Evolutionary conservation across 2,113 vertebrate species (phyloP), one percentile per base, ranked within the genome.

Genomic region (Atractosteus spatula): DNA sequence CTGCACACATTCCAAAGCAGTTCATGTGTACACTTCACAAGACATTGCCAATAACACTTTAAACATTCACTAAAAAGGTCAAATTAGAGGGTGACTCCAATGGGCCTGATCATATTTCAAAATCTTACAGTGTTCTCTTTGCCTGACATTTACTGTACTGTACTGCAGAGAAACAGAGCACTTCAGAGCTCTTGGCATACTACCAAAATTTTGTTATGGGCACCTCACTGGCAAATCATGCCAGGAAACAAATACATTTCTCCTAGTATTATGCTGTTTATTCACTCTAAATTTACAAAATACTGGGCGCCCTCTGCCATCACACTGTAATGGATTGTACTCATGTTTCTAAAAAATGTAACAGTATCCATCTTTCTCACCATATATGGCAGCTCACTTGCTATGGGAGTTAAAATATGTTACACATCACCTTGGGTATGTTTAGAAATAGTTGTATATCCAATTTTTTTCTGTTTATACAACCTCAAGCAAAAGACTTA

Each of bases 381-480:
- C 93, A 90, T 94, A 95, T 84, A 96, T 95, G 95, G 95, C 85
- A 79, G 81, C n/a, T n/a, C 29, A 29, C 29, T 29, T 29, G 29
- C 29, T 29, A 29, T 29, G 1, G 29, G 29, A 29, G 29, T 29
- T 29, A 29, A 29, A 29, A 29, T 29, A 29, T 29, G 10, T 51
- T 51, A 51, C 47, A 51, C 47, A 51, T 51, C 5, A 10, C 47
- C 47, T 51, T 51, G 47, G 47, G 10, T 51, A 10, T 51, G 47
- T 51, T 5, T 7, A 51, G 5, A 51, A 51, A 51, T 29, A 29
- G 29, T 29, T 29, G 29, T 29, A 2, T 29, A 29, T 29, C 47
- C 10, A 51, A 1, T 51, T 10, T 51, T 51, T 10, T 29, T 10
- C 5, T 51, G 47, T 51, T 10, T 51, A 5, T 51, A 10, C 10